Percentiles rank a stretch among this genome's conserved stretches.
phyloP scores from a whole-genome alignment of 1,140 invertebrate species.

The Trinorchestia longiramus region DNA sequence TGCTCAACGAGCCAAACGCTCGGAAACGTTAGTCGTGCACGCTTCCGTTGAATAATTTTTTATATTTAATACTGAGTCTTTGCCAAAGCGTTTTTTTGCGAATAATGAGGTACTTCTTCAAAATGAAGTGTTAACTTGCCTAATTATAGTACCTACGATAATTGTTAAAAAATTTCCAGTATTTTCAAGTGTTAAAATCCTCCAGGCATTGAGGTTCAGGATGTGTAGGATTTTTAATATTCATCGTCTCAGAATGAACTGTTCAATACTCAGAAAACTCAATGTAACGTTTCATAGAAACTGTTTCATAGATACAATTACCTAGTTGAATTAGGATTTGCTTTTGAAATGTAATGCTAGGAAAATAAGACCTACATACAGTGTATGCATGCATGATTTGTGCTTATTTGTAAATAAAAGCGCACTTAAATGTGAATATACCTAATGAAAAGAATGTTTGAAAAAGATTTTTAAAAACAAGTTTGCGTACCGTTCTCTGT shows the following conservation, averaged over 20 bases:
- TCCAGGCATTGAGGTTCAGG: not conserved
- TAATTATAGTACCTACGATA: not conserved
- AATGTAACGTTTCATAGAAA: too few relatives aligned
- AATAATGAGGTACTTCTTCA: not conserved
- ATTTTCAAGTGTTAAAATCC: not conserved
- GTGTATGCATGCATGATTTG: too few relatives aligned
- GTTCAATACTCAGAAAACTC: too few relatives aligned
- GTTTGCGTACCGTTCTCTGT: not conserved
- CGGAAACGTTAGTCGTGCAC: not conserved
- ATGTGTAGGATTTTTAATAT: too few relatives aligned
- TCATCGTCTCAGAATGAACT: too few relatives aligned
- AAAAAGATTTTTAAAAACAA: not conserved
- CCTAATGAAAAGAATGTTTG: not conserved
- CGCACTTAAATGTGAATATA: too few relatives aligned
- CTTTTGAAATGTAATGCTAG: too few relatives aligned
- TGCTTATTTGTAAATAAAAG: too few relatives aligned
- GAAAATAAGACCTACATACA: too few relatives aligned
- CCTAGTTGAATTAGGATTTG: too few relatives aligned
- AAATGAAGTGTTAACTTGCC: not conserved
- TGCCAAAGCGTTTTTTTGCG: not conserved
- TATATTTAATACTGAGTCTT: not conserved
- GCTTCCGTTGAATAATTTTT: not conserved
- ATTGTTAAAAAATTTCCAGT: not conserved
- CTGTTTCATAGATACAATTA: too few relatives aligned
- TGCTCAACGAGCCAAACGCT: not conserved